Base-by-base conservation (phyloP, 2,797 vertebrate species). In the Myoxocephalus aenaeus region DNA sequence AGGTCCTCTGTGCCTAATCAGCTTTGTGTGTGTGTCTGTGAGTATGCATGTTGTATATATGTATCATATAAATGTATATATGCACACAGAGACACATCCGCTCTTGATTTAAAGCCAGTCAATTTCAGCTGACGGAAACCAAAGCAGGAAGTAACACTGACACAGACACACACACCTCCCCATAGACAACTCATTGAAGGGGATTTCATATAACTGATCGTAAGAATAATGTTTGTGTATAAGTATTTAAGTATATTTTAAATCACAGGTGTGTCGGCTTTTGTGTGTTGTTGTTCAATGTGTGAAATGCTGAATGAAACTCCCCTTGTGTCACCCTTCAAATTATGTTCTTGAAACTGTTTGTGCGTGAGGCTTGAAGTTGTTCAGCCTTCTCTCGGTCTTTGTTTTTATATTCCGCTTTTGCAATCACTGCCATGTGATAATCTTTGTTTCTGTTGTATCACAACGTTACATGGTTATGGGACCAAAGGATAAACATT, bases 81-180 rank as follows among this genome's bases (percentile, higher is more conserved):
- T 50, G 56, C n/a, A 3, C 14, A 18, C 14, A 50, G 32, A 70
- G 15, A 64, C 75, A 71, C 70, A 17, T 17, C 86, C 64, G 72
- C 44, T 12, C 27, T 66, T 73, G 69, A 76, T 18, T 68, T 57
- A 29, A 57, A 73, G 78, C 78, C 82, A 84, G 27, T 59, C 58
- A 62, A 74, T 84, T 86, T 81, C 75, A 74, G 75, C 76, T 82
- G 75, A 87, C 82, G 71, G 77, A 77, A 86, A 84, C 78, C 72
- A 76, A 88, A 87, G 80, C 84, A 86, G 85, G 82, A 90, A 87
- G 73, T 77, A 50, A 70, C 59, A 64, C 75, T 40, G 1, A 71
- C 32, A 67, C 74, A 75, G 73, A 81, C 42, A 69, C 44, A 58
- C 73, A 14, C 57, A 32, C 20, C 61, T 70, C 44, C 62, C 50